A percentile compares a stretch with the other conserved stretches of the same genome.
phyloP scores from a whole-genome alignment of 2,888 invertebrate genomes.

The Scaptomyza cyrtandrae region DNA sequence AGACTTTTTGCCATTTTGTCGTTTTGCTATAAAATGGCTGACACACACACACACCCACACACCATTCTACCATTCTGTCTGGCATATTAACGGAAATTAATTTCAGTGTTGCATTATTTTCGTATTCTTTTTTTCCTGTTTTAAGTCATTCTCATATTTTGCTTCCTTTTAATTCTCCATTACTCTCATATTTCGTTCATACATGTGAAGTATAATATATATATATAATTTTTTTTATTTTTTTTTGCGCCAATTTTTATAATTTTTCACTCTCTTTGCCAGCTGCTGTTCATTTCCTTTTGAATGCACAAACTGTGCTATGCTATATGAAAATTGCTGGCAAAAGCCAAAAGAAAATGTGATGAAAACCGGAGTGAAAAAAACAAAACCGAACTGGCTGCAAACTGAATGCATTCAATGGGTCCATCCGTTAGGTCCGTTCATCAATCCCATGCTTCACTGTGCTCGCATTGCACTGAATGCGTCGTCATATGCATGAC shows the following conservation, averaged over 20 bases:
- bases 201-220: slow-evolving; percentile 1
- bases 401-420: slow-evolving; percentile 48
- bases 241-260: slow-evolving; percentile 55
- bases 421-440: slow-evolving; percentile 33
- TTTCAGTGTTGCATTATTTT: slow-evolving; percentile 61
- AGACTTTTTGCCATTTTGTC: slow-evolving; percentile 15
- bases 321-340: slow-evolving; percentile 46
- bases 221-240: slow-evolving; percentile 7
- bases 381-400: slow-evolving; percentile 15
- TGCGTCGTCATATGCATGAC: slow-evolving; percentile 54
- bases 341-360: slow-evolving; percentile 37
- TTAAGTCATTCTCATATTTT: slow-evolving; percentile 5
- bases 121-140: slow-evolving; percentile 18
- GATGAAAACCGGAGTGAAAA: slow-evolving; percentile 7
- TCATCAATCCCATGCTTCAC: slow-evolving; percentile 24
- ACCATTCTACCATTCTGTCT: slow-evolving; percentile 1
- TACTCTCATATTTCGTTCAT: slow-evolving; percentile 30
- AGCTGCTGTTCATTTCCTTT: slow-evolving; percentile 68
- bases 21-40: not conserved
- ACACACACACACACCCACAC: slow-evolving; percentile 12
- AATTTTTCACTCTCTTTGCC: slow-evolving; percentile 58
- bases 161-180: slow-evolving; percentile 28
- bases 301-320: slow-evolving; percentile 65
- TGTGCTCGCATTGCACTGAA: slow-evolving; percentile 36
- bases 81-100: slow-evolving; percentile 72